Evolutionary conservation across 2,113 vertebrate genomes (phyloP).

Genomic region (Clinocottus analis): DNA sequence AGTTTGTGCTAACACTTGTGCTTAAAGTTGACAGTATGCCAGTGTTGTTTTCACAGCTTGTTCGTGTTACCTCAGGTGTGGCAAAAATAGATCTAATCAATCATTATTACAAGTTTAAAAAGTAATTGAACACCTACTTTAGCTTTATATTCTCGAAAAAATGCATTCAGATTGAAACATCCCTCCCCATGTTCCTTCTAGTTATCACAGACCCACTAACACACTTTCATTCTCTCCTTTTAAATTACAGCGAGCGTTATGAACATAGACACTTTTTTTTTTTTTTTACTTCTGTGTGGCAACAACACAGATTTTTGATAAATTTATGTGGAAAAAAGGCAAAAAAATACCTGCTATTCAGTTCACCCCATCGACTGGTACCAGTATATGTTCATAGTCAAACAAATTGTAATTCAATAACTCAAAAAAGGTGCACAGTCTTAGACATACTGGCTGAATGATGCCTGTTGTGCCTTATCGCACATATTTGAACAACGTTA

Average conservation of each 20-base stretch:
- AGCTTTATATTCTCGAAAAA: background rate
- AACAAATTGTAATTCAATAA: background rate
- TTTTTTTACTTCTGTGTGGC: no score
- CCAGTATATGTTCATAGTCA: background rate
- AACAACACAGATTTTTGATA: background rate
- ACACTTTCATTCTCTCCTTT: background rate
- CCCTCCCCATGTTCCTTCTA: background rate
- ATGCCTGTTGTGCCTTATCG: background rate
- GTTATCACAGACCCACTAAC: background rate
- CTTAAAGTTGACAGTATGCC: background rate
- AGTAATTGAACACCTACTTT: background rate
- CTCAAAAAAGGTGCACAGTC: background rate
- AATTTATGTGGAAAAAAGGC: background rate
- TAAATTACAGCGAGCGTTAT: background rate
- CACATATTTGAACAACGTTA: background rate
- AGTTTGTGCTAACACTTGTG: background rate
- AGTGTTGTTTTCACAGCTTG: background rate
- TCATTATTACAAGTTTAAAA: background rate
- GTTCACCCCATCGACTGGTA: background rate
- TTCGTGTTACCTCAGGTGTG: no score
- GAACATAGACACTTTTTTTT: background rate
- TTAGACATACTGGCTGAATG: background rate
- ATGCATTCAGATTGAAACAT: background rate
- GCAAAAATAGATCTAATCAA: background rate
- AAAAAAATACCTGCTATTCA: background rate